Conservation (phyloP, 2,797 vertebrate genomes). For the Tympanoctomys barrerae region DNA sequence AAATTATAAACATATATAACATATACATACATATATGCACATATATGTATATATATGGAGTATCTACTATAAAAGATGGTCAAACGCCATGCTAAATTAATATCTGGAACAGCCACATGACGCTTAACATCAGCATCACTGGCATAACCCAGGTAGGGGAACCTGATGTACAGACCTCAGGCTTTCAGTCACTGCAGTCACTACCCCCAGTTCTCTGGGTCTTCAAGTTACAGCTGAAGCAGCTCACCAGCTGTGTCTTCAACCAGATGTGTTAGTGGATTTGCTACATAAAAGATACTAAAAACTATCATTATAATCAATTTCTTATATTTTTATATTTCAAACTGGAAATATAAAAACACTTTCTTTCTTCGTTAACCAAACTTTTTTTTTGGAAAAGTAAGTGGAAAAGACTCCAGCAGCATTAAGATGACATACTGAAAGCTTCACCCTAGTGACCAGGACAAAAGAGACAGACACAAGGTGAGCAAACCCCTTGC, state of each 20-base stretch:
- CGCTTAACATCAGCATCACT: neutral
- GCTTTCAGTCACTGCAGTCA: neutral
- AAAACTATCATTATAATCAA: neutral
- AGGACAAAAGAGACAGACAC: neutral
- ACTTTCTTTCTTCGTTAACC: constrained; percentile 4
- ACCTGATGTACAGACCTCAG: neutral
- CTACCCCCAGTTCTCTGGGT: neutral
- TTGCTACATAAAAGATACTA: constrained; percentile 17
- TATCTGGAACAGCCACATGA: constrained; percentile 49
- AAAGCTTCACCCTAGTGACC: neutral
- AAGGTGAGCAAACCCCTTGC: neutral
- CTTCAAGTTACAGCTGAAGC: neutral
- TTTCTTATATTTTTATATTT: constrained; percentile 40
- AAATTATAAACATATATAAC: too few species aligned
- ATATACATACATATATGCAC: too few species aligned
- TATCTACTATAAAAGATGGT: neutral
- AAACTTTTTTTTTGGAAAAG: constrained; percentile 29
- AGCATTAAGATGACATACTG: constrained; percentile 25
- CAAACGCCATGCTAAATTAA: neutral
- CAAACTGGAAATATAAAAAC: too few species aligned
- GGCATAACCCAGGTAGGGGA: neutral
- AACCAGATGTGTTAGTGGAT: neutral
- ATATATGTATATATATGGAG: too few species aligned
- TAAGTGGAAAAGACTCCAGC: neutral
- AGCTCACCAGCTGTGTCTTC: neutral